Evolutionary conservation across 1,140 invertebrate species (phyloP).

Genomic region (Bombus waltoni): DNA sequence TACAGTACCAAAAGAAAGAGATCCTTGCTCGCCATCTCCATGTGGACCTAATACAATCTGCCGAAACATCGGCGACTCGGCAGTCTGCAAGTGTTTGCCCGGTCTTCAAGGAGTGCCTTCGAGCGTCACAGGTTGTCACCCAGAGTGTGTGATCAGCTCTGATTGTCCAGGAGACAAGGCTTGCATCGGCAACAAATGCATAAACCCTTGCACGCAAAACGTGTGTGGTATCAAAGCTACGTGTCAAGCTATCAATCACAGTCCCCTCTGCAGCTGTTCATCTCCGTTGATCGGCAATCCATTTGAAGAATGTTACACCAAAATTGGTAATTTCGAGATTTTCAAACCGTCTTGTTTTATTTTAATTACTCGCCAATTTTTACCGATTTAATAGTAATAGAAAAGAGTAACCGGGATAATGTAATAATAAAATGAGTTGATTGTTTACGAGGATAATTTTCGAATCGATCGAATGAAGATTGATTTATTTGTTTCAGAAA

Average conservation of each 20-base stretch:
- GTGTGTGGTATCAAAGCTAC: slow-evolving; percentile 87
- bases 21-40: slow-evolving; percentile 88
- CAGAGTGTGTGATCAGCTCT: slow-evolving; percentile 89
- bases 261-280: slow-evolving; percentile 91
- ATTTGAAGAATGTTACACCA: slow-evolving; percentile 86
- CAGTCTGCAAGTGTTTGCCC: slow-evolving; percentile 89
- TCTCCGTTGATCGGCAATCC: slow-evolving; percentile 89
- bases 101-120: slow-evolving; percentile 85
- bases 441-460: not conserved
- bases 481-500: slow-evolving; percentile 69
- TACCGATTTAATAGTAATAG: slow-evolving; percentile 66
- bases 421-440: not conserved
- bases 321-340: slow-evolving; percentile 73
- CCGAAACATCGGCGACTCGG: slow-evolving; percentile 83
- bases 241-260: slow-evolving; percentile 90
- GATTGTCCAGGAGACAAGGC: slow-evolving; percentile 89
- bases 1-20: slow-evolving; percentile 71
- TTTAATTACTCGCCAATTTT: not conserved
- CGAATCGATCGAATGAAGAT: not conserved
- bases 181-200: slow-evolving; percentile 89
- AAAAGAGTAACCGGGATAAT: slow-evolving; percentile 42
- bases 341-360: not conserved
- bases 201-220: slow-evolving; percentile 88
- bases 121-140: slow-evolving; percentile 85
- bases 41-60: slow-evolving; percentile 90